Evolutionary conservation across 2,113 vertebrate species (phyloP), one percentile per base, ranked within the genome.

Genomic region (Arizona elegans): DNA sequence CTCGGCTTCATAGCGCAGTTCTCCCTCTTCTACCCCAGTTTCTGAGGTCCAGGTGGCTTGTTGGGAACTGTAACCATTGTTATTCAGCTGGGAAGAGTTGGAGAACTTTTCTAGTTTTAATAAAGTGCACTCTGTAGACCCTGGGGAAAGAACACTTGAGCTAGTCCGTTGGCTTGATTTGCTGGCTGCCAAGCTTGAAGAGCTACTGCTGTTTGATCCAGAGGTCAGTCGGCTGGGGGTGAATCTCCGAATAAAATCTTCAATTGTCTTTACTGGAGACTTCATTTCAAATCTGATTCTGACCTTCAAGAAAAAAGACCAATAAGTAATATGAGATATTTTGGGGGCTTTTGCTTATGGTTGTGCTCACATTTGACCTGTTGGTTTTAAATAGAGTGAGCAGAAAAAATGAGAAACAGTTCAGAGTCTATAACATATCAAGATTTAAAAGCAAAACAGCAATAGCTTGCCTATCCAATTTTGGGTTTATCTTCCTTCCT

Each of bases 201-300:
- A 98, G 96, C 98, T 99, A 97, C 98, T 98, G 97, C 96, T 99
- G 98, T 98, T 99, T 90, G 98, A 98, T 54, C 98, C 98, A 0
- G 98, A 98, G 65, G 99, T 98, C 94, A 99, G 96, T 38, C 99
- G 98, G 94, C 99, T 99, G 1, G 99, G 99, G 0, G 99, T 98
- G 97, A 99, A 98, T 95, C 98, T 98, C 29, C 99, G 98, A 88
- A 99, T 99, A 95, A 99, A 99, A 91, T 99, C 99, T 96, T 99
- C 99, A 3, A 99, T 98, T 7, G 99, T 99, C 97, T 99, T 99
- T 24, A 99, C 99, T 0, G 99, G 99, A 8, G 99, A 99, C 96
- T 99, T 99, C 33, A 99, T 94, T 96, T 99, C 99, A 38, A 98
- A 98, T 92, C 98, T 97, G 96, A 98, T 97, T 65, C 99, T 98